Percentiles rank a stretch among this genome's conserved stretches.
phyloP scores from a whole-genome alignment of 2,797 vertebrate species.

The Arctocebus calabarensis region DNA sequence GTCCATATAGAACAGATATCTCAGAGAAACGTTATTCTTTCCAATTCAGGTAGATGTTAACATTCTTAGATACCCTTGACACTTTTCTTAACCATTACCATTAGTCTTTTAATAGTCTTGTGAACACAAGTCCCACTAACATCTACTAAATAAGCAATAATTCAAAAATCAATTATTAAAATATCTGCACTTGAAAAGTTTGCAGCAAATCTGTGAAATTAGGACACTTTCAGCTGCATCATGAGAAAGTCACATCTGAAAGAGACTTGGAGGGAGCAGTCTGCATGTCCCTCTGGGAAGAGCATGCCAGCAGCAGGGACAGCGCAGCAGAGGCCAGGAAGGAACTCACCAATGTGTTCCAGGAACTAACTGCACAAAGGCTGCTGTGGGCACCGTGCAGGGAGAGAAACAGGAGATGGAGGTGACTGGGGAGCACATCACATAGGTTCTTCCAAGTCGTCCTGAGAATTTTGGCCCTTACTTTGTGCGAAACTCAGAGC shows the following conservation, averaged over 20 bases:
- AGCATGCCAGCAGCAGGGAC: neutral
- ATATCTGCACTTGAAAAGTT: neutral
- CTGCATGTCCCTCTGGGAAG: neutral
- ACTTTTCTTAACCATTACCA: neutral
- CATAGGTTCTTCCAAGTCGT: neutral
- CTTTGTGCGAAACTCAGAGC: neutral
- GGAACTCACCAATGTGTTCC: neutral
- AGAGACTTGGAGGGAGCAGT: neutral
- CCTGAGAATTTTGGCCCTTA: neutral
- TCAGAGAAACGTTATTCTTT: neutral
- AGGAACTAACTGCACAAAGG: neutral
- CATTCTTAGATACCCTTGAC: neutral
- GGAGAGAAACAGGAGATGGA: neutral
- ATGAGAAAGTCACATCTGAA: neutral
- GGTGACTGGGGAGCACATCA: neutral
- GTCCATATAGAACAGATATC: neutral
- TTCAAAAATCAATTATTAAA: neutral
- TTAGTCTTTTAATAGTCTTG: neutral
- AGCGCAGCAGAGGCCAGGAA: neutral
- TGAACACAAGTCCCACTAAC: neutral
- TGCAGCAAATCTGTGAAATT: neutral
- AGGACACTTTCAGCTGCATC: neutral
- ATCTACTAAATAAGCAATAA: neutral
- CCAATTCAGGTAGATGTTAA: neutral
- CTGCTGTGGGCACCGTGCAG: neutral